Percentiles rank a stretch among this genome's conserved stretches.
Conservation (phyloP, 2,888 invertebrate genomes). For the Drosophila diplacantha region DNA sequence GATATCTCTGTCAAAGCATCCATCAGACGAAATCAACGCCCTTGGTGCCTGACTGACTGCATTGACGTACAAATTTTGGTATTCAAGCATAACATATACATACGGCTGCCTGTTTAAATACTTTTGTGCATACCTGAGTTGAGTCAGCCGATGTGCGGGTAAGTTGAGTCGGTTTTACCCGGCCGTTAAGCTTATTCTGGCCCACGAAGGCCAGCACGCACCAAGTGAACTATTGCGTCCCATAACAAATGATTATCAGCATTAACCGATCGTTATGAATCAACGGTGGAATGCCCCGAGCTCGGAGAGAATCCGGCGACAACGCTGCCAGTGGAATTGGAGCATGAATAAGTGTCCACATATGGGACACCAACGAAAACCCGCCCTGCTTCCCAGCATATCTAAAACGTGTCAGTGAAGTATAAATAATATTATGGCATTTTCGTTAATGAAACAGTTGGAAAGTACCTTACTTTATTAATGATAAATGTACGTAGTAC, state of each 20-base stretch:
- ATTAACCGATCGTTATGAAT: slow-evolving; percentile 49
- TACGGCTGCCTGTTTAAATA: slow-evolving; percentile 6
- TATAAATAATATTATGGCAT: background rate
- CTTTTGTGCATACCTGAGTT: slow-evolving; percentile 28
- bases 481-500: no score
- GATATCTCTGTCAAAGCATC: slow-evolving; percentile 18
- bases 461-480: background rate
- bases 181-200: slow-evolving; percentile 42
- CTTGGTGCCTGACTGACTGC: slow-evolving; percentile 20
- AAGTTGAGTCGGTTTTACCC: slow-evolving; percentile 53
- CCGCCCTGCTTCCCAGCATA: slow-evolving; percentile 16
- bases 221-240: slow-evolving; percentile 42
- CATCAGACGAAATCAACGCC: slow-evolving; percentile 15
- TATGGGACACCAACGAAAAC: slow-evolving; percentile 13
- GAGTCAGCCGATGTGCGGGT: slow-evolving; percentile 46
- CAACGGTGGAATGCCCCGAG: slow-evolving; percentile 33
- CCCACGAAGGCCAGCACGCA: slow-evolving; percentile 59
- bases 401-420: slow-evolving; percentile 1
- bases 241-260: slow-evolving; percentile 36
- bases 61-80: slow-evolving; percentile 19
- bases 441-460: background rate
- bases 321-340: slow-evolving; percentile 44
- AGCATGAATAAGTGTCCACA: slow-evolving; percentile 57
- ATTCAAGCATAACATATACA: background rate
- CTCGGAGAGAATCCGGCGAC: slow-evolving; percentile 8